These are phyloP conservation scores for Cephus runcator DNA, from an alignment of 2,888 invertebrate species.

Conservation along the genomic window DNA sequence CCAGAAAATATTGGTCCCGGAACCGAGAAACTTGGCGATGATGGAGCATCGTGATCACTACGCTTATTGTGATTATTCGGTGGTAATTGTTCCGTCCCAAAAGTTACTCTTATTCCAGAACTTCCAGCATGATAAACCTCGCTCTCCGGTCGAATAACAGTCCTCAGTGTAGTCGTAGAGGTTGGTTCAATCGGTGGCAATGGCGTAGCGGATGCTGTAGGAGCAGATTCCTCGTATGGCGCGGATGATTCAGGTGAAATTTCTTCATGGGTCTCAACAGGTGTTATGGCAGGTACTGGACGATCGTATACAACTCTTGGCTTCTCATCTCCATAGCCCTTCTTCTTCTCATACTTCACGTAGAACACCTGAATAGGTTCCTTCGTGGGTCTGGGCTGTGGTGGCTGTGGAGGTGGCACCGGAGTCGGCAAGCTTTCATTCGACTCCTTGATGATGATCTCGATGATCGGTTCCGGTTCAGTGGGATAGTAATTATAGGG, in stretches of 20 bases:
- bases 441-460: conserved; percentile 91
- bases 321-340: conserved; percentile 76
- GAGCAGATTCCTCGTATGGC: conserved; percentile 68
- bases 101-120: conserved; percentile 84
- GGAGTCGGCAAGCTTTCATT: conserved; percentile 82
- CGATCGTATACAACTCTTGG: conserved; percentile 82
- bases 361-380: conserved; percentile 92
- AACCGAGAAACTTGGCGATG: conserved; percentile 26
- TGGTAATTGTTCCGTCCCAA: conserved; percentile 73
- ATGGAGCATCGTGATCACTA: conserved; percentile 54
- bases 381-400: conserved; percentile 72
- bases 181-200: conserved; percentile 71
- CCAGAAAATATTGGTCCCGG: conserved; percentile 42
- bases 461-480: conserved; percentile 90
- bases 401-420: conserved; percentile 68
- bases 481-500: conserved; percentile 60
- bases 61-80: conserved; percentile 60
- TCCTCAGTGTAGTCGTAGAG: conserved; percentile 86
- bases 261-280: conserved; percentile 74
- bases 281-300: conserved; percentile 82
- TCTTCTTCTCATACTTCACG: conserved; percentile 87
- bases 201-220: conserved; percentile 68
- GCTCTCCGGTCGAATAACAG: conserved; percentile 88
- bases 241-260: conserved; percentile 49
- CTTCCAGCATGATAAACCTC: conserved; percentile 81